Percentiles rank a stretch among this genome's conserved stretches.
phyloP scores from a whole-genome alignment of 2,113 vertebrate species.

The Brachypteracias leptosomus region DNA sequence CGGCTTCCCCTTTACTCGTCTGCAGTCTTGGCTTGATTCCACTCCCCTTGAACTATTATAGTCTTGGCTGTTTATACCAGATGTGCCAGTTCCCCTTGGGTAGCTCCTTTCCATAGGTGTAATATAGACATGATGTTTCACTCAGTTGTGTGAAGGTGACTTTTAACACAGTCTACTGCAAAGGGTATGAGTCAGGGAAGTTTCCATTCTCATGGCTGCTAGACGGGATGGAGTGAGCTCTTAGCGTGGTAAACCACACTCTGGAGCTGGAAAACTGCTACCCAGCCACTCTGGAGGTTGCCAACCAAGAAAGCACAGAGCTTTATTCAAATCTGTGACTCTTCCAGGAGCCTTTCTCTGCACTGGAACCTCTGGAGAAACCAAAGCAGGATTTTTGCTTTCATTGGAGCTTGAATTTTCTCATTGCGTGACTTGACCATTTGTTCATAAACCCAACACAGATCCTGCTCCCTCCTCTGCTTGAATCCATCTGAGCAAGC shows the following conservation, averaged over 20 bases:
- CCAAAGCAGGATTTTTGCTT: slow-evolving; percentile 45
- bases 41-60: background rate
- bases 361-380: slow-evolving; percentile 40
- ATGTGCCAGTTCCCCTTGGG: background rate
- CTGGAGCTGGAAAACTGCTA: slow-evolving; percentile 20
- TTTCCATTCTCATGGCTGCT: slow-evolving; percentile 59
- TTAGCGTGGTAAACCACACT: slow-evolving; percentile 61
- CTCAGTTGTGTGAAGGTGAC: background rate
- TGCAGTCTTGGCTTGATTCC: background rate
- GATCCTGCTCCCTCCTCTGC: background rate
- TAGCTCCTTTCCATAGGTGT: background rate
- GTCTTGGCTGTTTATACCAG: background rate
- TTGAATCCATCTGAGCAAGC: slow-evolving; percentile 15
- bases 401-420: slow-evolving; percentile 44
- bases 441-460: slow-evolving; percentile 12
- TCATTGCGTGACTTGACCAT: slow-evolving; percentile 31
- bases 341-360: slow-evolving; percentile 38
- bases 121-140: background rate
- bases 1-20: background rate
- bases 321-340: slow-evolving; percentile 31
- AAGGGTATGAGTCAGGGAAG: slow-evolving; percentile 49
- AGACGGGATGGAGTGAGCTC: slow-evolving; percentile 8
- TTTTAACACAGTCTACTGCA: slow-evolving; percentile 22
- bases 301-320: slow-evolving; percentile 47
- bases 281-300: background rate